Conservation (phyloP, 2,888 invertebrate genomes). For the Harpalus rufipes region DNA sequence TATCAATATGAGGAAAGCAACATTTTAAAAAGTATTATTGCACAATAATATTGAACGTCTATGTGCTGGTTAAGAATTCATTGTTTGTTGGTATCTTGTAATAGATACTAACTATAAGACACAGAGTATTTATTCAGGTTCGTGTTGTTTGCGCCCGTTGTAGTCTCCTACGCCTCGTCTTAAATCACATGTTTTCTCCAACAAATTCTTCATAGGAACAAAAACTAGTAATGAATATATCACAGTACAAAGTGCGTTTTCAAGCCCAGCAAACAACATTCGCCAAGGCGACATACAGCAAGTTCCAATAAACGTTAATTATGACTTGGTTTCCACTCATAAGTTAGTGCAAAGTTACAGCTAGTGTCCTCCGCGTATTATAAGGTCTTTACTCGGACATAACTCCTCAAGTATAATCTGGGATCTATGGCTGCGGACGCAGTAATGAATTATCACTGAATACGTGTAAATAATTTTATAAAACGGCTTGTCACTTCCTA, state of each 20-base stretch:
- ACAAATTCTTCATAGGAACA: not conserved
- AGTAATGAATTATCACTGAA: constrained; percentile 61
- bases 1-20: too few relatives aligned
- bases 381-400: constrained; percentile 52
- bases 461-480: constrained; percentile 62
- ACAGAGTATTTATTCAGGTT: not conserved
- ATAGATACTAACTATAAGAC: too few relatives aligned
- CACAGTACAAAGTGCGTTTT: constrained; percentile 31
- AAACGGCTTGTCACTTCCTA: constrained; percentile 58
- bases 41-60: too few relatives aligned
- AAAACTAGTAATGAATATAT: constrained; percentile 53
- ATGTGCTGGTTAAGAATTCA: too few relatives aligned
- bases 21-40: too few relatives aligned
- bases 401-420: constrained; percentile 52
- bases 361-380: constrained; percentile 45
- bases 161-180: constrained; percentile 3
- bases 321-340: constrained; percentile 37
- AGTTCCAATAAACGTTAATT: constrained; percentile 59
- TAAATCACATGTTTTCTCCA: not conserved
- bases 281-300: constrained; percentile 43
- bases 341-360: constrained; percentile 54
- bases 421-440: constrained; percentile 47
- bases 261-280: constrained; percentile 42
- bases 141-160: not conserved
- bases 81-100: too few relatives aligned